Base-by-base conservation (phyloP, 1,140 invertebrate species). In the Dendroctonus ponderosae region DNA sequence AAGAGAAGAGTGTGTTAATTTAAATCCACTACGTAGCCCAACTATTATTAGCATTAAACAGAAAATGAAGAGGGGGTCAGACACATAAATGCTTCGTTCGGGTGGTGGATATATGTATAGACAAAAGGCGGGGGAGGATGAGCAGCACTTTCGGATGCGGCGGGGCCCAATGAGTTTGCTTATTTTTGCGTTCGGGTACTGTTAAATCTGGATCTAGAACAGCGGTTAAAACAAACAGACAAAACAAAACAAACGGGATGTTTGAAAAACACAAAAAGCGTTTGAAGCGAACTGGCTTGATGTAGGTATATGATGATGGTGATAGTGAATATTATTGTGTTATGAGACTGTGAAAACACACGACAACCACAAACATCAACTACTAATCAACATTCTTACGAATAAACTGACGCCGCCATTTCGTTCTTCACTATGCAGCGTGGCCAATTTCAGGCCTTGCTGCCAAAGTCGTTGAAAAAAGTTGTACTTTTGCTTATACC, bases 1-100 rank as follows among this genome's bases (percentile, higher is more conserved):
- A 62, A 62, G 60, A 62, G 60, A 62, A 62, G 60, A 52, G 60
- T 62, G 48, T 52, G 60, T 62, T 62, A 62, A 62, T 60, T 48
- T 62, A 46, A 46, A 40, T 58, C 40, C 40, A 58, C 41, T 44
- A 9, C 12, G 40, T 42, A 26, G 15, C 26, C 14, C 41, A 46
- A 58, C 42, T 38, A 9, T 15, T 54, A 54, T 38, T 38, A 12
- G 52, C 39, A 26, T 26, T 38, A 54, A 54, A 54, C 12, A 40
- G 41, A 58, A 44, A 58, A 58, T 42, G 42, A 44, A 44, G 56
- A 58, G 14, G 38, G 40, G 56, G 12, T 14, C 56, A 5, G 56
- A 44, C n/a, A 44, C 56, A 7, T 56, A 38, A 38, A 41, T 40
- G 26, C 53, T 40, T 40, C 53, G 40, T 48, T 14, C 7, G 53